A percentile compares a stretch with the other conserved stretches of the same genome.
These are phyloP conservation scores for Scaptomyza montana DNA, from an alignment of 1,140 invertebrate genomes.

Conservation along the genomic window DNA sequence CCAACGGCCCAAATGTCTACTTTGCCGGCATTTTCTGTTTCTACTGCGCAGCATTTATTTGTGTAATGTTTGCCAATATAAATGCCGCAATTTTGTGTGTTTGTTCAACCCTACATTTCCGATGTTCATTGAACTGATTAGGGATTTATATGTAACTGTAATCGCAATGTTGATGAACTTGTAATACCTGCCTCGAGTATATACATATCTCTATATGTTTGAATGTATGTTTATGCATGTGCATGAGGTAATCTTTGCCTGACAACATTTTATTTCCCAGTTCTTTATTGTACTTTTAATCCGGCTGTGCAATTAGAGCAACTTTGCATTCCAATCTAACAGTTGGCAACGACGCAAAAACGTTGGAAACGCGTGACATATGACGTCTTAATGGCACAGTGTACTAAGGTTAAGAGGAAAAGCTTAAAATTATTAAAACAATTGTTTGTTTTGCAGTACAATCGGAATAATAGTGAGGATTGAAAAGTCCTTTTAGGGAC, in stretches of 20 bases:
- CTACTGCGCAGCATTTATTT: slow-evolving; percentile 56
- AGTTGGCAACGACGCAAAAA: slow-evolving; percentile 41
- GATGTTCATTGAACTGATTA: slow-evolving; percentile 72
- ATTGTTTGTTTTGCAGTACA: no score
- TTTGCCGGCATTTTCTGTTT: not conserved
- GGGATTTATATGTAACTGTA: slow-evolving; percentile 19
- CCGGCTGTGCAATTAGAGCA: slow-evolving; percentile 18
- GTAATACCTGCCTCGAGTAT: slow-evolving; percentile 16
- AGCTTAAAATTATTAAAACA: no score
- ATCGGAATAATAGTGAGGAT: no score
- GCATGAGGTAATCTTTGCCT: not conserved
- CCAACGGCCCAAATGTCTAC: slow-evolving; percentile 45
- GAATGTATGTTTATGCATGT: no score
- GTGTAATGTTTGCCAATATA: slow-evolving; percentile 21
- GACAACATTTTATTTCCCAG: slow-evolving; percentile 10
- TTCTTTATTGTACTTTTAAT: slow-evolving; percentile 1
- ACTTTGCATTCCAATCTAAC: slow-evolving; percentile 25
- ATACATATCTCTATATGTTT: not conserved
- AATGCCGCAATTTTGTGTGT: slow-evolving; percentile 2
- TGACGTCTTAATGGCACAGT: slow-evolving; percentile 42
- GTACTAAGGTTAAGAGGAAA: slow-evolving; percentile 3
- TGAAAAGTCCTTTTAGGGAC: no score
- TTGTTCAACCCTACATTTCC: slow-evolving; percentile 8
- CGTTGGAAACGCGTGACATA: slow-evolving; percentile 28
- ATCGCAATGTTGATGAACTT: slow-evolving; percentile 41